Evolutionary conservation across 2,888 invertebrate species (phyloP), one percentile per base, ranked within the genome.

Genomic region (Sinhomidia bicolor): DNA sequence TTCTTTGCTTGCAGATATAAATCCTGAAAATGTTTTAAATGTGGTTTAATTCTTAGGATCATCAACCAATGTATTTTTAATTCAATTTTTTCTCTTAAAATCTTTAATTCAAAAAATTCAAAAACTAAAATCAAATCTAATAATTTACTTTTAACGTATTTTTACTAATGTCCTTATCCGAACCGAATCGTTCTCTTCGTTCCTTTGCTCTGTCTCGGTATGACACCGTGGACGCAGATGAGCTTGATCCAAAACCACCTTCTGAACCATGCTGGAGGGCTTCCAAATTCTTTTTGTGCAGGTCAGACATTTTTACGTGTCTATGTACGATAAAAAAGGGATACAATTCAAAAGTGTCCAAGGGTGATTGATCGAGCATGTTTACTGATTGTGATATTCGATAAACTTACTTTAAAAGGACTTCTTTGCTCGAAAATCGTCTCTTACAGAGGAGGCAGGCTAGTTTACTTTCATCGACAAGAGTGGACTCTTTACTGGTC

Each of bases 191-290:
- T 93, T 97, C 95, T 78, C 99, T 94, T 47, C 99, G 95, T 93
- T 99, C 99, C 92, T 99, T 99, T 0, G 99, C 99, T 60, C 99
- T 95, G 94, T 99, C 99, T 88, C 99, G 95, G 93, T 99, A 99
- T 92, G 79, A 94, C 93, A 88, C 93, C 93, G 90, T 94, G 17
- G 71, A 47, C 3, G 85, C 36, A 26, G 78, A 76, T 1, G 60
- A 32, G 23, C 65, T 71, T 14, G 82, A 68, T 32, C n/a, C n/a
- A n/a, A 26, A 23, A 23, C 20, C 79, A 94, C 74, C 93, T 93
- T 94, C 94, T 0, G 94, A 94, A 23, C 62, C 78, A 47, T 85
- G 26, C n/a, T 88, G 54, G 10, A 85, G 23, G 47, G 84, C 84
- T 36, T 89, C 78, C 60, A 98, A 94, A 93, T 98, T 98, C 93